These are phyloP conservation scores for Cerceris ruficornis DNA, from an alignment of 2,888 invertebrate species.

Conservation along the genomic window DNA sequence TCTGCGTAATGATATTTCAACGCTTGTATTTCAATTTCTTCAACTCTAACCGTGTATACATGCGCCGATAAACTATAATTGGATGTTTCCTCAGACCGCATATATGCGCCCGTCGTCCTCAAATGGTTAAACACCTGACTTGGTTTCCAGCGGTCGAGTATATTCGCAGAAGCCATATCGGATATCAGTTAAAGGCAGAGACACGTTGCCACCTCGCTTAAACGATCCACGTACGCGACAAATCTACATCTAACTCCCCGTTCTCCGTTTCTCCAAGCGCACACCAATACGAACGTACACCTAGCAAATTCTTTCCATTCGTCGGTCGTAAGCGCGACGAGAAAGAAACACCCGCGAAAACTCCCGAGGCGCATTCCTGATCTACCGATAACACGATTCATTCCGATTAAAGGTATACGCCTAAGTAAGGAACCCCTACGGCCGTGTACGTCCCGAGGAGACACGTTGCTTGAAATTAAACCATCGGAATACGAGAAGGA, in stretches of 20 bases:
- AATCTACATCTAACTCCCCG: constrained; percentile 25
- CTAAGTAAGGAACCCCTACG: constrained; percentile 34
- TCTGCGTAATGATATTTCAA: too few relatives aligned
- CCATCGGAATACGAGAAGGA: constrained; percentile 59
- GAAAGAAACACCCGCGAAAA: constrained; percentile 1
- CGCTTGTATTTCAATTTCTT: too few relatives aligned
- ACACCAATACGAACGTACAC: background rate
- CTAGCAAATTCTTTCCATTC: constrained; percentile 30
- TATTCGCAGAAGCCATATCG: constrained; percentile 67
- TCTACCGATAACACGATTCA: constrained; percentile 20
- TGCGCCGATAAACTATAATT: too few relatives aligned
- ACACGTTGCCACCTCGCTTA: constrained; percentile 59
- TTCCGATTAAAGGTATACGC: background rate
- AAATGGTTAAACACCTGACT: constrained; percentile 33
- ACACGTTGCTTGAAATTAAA: constrained; percentile 56
- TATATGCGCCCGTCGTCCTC: too few relatives aligned
- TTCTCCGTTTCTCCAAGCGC: background rate
- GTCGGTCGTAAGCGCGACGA: background rate
- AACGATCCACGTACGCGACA: constrained; percentile 46
- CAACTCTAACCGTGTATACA: too few relatives aligned
- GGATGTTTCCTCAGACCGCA: too few relatives aligned
- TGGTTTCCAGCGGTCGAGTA: constrained; percentile 34
- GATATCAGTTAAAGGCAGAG: constrained; percentile 65
- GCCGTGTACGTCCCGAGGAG: constrained; percentile 31
- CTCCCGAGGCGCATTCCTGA: constrained; percentile 33